Evolutionary conservation across 2,888 invertebrate genomes (phyloP), one percentile per base, ranked within the genome.

Genomic region (Auanema freiburgensis): DNA sequence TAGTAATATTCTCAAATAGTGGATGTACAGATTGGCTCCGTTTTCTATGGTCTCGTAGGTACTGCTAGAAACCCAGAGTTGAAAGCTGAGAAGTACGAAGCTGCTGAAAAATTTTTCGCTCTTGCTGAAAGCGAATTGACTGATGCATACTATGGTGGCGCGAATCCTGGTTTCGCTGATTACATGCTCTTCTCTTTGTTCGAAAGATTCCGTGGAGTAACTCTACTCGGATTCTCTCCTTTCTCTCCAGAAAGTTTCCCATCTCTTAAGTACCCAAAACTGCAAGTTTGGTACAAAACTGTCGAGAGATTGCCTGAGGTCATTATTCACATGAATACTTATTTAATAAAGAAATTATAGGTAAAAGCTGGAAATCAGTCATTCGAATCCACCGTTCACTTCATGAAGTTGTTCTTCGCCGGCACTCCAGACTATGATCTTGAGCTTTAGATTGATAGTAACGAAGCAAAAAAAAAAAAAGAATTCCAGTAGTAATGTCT

Each of bases 121-220:
- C 63, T 65, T 12, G 71, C 72, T 18, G 78, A 78, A 59, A 57
- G 60, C 18, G 57, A 74, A n/a, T 58, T 76, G 44, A 53, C 23
- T 14, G 59, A 72, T n/a, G 61, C 69, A 12, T 77, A 67, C 65
- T 76, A 58, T 57, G 76, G 74, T 24, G 78, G 77, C 8, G 18
- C 53, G 23, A 25, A 21, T 23, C 60, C 69, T 4, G 76, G 75
- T 12, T 77, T 69, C 50, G 72, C 71, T 8, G 78, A 78, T 53
- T 67, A 61, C 24, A 43, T 76, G 23, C 57, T 67, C 2, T 72
- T 74, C 60, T 76, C 78, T n/a, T 76, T 78, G 65, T 67, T 77
- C 57, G 78, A 78, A 50, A 66, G 76, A 54, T 50, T 69, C 55
- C 67, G 67, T 59, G 67, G 68, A 68, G 58, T 66, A 1, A 58